Percentiles rank a stretch among this genome's conserved stretches.
Conservation (phyloP, 2,113 vertebrate species). For the Scatophagus argus region DNA sequence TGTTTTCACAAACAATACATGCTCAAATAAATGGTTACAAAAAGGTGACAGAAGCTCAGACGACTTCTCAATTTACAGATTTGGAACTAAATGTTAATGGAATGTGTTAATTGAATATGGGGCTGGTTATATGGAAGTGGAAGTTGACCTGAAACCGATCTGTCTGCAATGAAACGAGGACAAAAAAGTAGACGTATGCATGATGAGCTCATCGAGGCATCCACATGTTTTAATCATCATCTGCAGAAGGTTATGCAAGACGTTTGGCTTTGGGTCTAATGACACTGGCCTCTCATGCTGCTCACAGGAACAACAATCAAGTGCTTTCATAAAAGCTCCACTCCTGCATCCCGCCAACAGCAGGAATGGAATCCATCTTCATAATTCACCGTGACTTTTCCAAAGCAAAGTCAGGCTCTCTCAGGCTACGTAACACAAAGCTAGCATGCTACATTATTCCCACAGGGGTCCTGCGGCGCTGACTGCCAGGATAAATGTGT, state of each 20-base stretch:
- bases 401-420: constrained; percentile 17
- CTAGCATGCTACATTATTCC: constrained; percentile 34
- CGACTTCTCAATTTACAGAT: no score
- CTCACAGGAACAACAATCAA: constrained; percentile 32
- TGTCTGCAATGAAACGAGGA: background rate
- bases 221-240: constrained; percentile 28
- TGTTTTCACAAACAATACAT: no score
- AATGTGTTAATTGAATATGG: background rate
- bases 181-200: background rate
- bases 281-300: background rate
- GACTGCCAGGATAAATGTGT: constrained; percentile 48
- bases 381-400: constrained; percentile 17
- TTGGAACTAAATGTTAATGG: background rate
- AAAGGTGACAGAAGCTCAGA: background rate
- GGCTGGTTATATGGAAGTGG: no score
- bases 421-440: constrained; percentile 17
- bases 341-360: background rate
- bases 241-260: background rate
- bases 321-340: constrained; percentile 13
- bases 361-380: constrained; percentile 36
- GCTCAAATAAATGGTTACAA: background rate
- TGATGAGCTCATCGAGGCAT: background rate
- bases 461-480: background rate
- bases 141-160: background rate
- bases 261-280: background rate